A percentile compares a stretch with the other conserved stretches of the same genome.
These are phyloP conservation scores for Chirona hameri DNA, from an alignment of 2,888 invertebrate species.

Conservation along the genomic window DNA sequence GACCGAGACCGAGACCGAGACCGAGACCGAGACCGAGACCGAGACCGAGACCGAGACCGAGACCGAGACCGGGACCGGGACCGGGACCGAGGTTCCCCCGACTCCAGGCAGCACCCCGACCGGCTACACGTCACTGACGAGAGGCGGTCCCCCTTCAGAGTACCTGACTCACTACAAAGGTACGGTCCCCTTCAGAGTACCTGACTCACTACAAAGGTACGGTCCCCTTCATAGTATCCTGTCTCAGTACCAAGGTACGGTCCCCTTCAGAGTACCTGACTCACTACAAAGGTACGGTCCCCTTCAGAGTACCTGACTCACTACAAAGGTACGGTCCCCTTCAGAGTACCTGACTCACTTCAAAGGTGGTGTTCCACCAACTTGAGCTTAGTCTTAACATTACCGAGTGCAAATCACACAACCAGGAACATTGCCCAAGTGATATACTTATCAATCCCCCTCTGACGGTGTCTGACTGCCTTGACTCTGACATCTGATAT, in stretches of 20 bases:
- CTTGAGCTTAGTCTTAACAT: too few species aligned
- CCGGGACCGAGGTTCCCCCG: background rate
- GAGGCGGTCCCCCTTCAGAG: background rate
- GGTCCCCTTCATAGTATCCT: background rate
- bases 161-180: constrained; percentile 13
- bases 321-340: background rate
- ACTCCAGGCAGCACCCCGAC: background rate
- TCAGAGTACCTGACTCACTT: background rate
- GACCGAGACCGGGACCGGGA: background rate
- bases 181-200: background rate
- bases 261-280: constrained; percentile 10
- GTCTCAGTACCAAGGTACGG: too few species aligned
- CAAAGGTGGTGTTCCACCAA: background rate
- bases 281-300: too few species aligned
- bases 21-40: too few species aligned
- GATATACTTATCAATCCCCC: too few species aligned
- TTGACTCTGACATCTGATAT: background rate
- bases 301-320: background rate
- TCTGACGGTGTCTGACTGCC: too few species aligned
- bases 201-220: background rate
- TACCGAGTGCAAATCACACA: too few species aligned
- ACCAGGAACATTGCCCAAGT: too few species aligned
- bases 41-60: background rate
- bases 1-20: too few species aligned
- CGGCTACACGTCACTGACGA: background rate